Evolutionary conservation across 23 tunicate species (phyloP).

Genomic region (Phallusia fumigata): DNA sequence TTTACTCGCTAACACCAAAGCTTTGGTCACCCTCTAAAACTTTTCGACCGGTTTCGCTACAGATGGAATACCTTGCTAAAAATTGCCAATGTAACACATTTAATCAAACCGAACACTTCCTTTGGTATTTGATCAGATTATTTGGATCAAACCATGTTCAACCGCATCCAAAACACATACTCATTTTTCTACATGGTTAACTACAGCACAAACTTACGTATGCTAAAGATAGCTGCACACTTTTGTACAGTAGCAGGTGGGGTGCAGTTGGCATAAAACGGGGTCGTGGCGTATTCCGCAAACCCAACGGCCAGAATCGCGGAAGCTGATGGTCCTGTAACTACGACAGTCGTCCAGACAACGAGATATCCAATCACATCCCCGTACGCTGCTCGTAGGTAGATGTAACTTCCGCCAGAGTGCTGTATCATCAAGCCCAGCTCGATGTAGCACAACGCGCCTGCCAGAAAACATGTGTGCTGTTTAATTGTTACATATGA

Average conservation of each 20-base stretch:
- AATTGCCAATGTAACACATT: too few relatives aligned
- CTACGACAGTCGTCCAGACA: constrained; percentile 85
- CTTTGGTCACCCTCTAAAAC: too few relatives aligned
- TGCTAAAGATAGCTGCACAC: constrained; percentile 81
- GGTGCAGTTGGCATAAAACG: constrained; percentile 85
- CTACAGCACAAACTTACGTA: constrained; percentile 41
- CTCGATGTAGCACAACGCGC: constrained; percentile 83
- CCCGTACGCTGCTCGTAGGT: constrained; percentile 84
- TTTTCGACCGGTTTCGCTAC: too few relatives aligned
- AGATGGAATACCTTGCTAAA: too few relatives aligned
- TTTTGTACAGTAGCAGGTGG: constrained; percentile 78
- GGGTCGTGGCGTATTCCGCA: constrained; percentile 90
- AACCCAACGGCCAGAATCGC: constrained; percentile 88
- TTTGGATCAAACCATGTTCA: too few relatives aligned
- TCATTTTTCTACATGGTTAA: too few relatives aligned
- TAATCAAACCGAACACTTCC: too few relatives aligned
- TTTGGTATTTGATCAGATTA: too few relatives aligned
- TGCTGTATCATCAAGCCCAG: constrained; percentile 80
- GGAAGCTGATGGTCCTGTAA: constrained; percentile 83
- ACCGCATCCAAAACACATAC: too few relatives aligned
- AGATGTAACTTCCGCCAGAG: constrained; percentile 92
- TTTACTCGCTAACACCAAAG: too few relatives aligned
- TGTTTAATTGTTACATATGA: too few relatives aligned
- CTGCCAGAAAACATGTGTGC: too few relatives aligned
- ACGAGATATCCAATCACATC: constrained; percentile 69